A percentile compares a stretch with the other conserved stretches of the same genome.
Conservation (phyloP, 2,797 vertebrate species). For the Euphonia xanthogaster region DNA sequence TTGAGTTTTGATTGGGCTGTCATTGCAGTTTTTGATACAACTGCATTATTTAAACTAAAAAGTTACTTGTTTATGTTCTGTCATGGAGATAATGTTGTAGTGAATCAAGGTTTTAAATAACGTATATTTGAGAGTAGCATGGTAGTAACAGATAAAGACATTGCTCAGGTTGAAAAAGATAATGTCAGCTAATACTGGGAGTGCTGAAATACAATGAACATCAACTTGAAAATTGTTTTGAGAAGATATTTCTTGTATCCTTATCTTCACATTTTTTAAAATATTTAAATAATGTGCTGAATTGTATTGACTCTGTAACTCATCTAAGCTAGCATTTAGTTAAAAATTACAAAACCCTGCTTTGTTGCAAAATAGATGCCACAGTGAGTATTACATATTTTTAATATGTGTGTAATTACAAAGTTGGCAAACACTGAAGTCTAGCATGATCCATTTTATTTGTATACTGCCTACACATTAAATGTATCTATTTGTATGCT, state of each 20-base stretch:
- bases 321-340: not conserved
- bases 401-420: not conserved
- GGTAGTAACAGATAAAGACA: not conserved
- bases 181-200: not conserved
- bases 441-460: not conserved
- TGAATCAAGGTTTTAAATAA: not conserved
- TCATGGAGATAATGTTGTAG: not conserved
- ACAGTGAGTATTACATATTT: not conserved
- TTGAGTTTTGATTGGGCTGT: slow-evolving; percentile 10
- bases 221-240: not conserved
- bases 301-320: not conserved
- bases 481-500: not conserved
- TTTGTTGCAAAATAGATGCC: slow-evolving; percentile 8
- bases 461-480: not conserved
- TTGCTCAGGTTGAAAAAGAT: not conserved
- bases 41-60: not conserved
- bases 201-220: not conserved
- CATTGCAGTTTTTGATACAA: not conserved
- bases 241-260: not conserved
- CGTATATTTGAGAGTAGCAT: not conserved
- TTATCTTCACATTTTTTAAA: not conserved
- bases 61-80: not conserved
- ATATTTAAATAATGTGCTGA: not conserved
- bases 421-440: not conserved
- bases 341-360: not conserved